Percentiles rank a stretch among this genome's conserved stretches.
phyloP scores from a whole-genome alignment of 2,113 vertebrate genomes.

The Lamprologus sp. region DNA sequence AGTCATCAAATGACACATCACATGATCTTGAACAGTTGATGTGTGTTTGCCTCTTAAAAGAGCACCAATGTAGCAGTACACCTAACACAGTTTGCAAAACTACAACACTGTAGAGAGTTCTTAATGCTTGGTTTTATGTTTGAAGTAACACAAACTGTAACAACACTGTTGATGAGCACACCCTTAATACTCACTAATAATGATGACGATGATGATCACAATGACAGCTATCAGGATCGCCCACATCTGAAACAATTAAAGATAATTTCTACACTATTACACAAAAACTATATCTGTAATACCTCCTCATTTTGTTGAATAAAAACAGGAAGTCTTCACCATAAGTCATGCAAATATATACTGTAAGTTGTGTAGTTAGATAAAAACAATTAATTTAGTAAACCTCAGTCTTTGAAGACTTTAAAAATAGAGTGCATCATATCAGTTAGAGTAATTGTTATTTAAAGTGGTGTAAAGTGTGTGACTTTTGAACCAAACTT shows the following conservation, averaged over 20 bases:
- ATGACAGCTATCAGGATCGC: conserved; percentile 86
- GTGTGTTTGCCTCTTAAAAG: not conserved
- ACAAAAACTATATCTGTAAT: not conserved
- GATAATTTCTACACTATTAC: not conserved
- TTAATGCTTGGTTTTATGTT: not conserved
- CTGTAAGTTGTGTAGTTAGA: not conserved
- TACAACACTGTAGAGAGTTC: not conserved
- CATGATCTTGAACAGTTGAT: not conserved
- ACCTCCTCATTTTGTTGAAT: not conserved
- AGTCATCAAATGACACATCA: not conserved
- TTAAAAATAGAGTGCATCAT: not conserved
- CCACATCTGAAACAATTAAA: conserved; percentile 83
- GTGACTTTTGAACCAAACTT: not conserved
- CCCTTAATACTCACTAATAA: conserved; percentile 80
- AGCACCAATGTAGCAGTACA: not conserved
- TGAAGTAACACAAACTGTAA: not conserved
- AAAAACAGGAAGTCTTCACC: not conserved
- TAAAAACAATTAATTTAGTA: not conserved
- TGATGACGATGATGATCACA: conserved; percentile 84
- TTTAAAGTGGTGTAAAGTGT: not conserved
- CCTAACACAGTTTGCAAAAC: not conserved
- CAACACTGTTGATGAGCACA: not conserved
- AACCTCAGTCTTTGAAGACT: not conserved
- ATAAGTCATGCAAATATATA: not conserved
- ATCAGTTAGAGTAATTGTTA: not conserved